These are phyloP conservation scores for Cinclus cinclus DNA, from an alignment of 2,113 vertebrate species.

Conservation along the genomic window DNA sequence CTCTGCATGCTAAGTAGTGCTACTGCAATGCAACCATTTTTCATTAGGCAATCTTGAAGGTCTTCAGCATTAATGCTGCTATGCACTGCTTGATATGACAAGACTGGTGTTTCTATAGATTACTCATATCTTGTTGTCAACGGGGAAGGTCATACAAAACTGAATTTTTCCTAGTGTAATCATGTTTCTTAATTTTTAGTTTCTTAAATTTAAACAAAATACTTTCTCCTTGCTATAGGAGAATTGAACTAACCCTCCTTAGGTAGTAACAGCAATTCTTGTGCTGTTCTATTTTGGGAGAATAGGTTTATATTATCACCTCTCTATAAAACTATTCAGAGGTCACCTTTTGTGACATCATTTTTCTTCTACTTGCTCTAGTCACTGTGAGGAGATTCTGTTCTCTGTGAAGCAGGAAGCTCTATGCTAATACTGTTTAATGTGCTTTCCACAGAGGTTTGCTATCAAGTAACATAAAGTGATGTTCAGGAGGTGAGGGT, in stretches of 20 bases:
- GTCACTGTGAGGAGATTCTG: not conserved
- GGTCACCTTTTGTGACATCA: not conserved
- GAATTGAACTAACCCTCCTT: not conserved
- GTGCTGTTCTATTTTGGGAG: conserved; percentile 18
- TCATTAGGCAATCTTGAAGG: conserved; percentile 42
- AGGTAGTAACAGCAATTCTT: not conserved
- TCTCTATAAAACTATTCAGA: not conserved
- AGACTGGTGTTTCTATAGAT: conserved; percentile 23
- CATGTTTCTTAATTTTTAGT: conserved; percentile 43
- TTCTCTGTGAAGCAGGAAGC: not conserved
- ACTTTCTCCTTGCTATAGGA: not conserved
- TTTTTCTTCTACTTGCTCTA: conserved; percentile 21
- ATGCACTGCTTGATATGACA: conserved; percentile 16
- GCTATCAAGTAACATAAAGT: conserved; percentile 16
- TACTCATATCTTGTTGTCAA: conserved; percentile 20
- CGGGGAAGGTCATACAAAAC: conserved; percentile 37
- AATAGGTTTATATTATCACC: not conserved
- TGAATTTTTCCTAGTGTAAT: conserved; percentile 19
- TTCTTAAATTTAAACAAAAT: conserved; percentile 25
- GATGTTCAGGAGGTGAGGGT: conserved; percentile 31
- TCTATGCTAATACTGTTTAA: conserved; percentile 53
- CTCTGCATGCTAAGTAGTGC: conserved; percentile 33
- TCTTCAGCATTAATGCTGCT: conserved; percentile 3
- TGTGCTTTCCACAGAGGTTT: conserved; percentile 38
- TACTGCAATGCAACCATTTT: not conserved